Conservation (phyloP, 2,888 invertebrate genomes). For the Crematogaster levior region DNA sequence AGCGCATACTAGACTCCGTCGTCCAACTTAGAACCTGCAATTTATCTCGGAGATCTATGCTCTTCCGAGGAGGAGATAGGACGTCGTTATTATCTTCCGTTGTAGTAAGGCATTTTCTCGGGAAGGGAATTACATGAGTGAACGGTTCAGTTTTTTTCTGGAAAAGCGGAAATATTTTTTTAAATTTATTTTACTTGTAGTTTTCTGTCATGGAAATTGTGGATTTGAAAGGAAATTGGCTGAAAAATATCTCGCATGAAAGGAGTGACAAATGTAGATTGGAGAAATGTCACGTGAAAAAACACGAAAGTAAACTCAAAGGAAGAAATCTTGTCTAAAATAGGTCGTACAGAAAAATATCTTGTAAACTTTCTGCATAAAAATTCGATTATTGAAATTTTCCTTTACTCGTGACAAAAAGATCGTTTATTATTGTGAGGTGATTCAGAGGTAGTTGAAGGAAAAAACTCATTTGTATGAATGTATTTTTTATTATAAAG, state of each 20-base stretch:
- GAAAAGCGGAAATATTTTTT: slow-evolving; percentile 17
- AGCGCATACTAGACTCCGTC: slow-evolving; percentile 24
- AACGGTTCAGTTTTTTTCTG: neutral
- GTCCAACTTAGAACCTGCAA: slow-evolving; percentile 33
- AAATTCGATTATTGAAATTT: slow-evolving; percentile 4
- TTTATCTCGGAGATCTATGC: slow-evolving; percentile 46
- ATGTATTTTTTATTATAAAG: neutral
- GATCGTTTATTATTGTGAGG: slow-evolving; percentile 7
- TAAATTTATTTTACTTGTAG: neutral
- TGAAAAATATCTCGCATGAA: neutral
- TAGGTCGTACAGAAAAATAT: neutral
- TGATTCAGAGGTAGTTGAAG: neutral
- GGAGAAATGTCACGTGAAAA: neutral
- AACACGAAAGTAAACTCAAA: neutral
- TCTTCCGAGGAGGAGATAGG: slow-evolving; percentile 29
- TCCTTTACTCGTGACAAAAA: neutral
- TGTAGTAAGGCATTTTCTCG: neutral
- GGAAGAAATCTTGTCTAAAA: neutral
- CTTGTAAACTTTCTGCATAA: neutral
- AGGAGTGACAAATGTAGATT: neutral
- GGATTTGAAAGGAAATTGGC: neutral
- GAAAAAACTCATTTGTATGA: neutral
- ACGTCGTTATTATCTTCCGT: slow-evolving; percentile 13
- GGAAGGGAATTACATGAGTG: neutral
- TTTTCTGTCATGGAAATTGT: neutral